Conservation (phyloP, 2,113 vertebrate genomes). For the Cyprinodon brontotheroides region DNA sequence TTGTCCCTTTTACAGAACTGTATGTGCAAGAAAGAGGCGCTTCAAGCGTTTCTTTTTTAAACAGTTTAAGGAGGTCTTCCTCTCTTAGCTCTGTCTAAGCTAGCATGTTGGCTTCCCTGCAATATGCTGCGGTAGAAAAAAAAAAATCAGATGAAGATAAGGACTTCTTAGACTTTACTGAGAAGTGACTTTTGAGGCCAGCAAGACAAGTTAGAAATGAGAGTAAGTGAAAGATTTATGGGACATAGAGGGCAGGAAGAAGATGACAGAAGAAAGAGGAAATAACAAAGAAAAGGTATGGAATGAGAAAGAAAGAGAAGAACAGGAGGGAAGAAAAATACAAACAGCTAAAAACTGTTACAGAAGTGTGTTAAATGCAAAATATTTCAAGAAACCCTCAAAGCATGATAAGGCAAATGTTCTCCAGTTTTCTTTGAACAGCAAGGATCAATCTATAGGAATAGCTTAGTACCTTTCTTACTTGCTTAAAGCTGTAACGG, state of each 20-base stretch:
- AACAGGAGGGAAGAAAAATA: background rate
- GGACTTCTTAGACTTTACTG: conserved; percentile 21
- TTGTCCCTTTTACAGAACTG: background rate
- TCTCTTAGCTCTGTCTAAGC: background rate
- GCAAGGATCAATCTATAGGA: too few relatives aligned
- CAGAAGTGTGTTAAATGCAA: background rate
- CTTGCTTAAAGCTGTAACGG: too few relatives aligned
- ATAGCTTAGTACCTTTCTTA: too few relatives aligned
- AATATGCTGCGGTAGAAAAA: conserved; percentile 34
- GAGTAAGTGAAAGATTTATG: conserved; percentile 32
- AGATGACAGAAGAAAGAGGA: background rate
- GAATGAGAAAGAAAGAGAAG: background rate
- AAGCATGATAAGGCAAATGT: too few relatives aligned
- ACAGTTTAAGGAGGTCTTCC: too few relatives aligned
- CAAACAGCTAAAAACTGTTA: background rate
- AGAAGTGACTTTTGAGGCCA: conserved; percentile 17
- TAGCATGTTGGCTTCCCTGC: conserved; percentile 14
- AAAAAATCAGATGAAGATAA: conserved; percentile 28
- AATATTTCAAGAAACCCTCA: background rate
- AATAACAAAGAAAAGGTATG: background rate
- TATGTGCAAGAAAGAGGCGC: too few relatives aligned
- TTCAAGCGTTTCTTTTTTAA: too few relatives aligned
- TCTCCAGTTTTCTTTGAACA: too few relatives aligned
- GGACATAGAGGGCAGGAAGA: background rate
- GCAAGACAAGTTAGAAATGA: conserved; percentile 28